Percentiles rank a stretch among this genome's conserved stretches.
Conservation (phyloP, 2,888 invertebrate genomes). For the Heteromurus nitidus region DNA sequence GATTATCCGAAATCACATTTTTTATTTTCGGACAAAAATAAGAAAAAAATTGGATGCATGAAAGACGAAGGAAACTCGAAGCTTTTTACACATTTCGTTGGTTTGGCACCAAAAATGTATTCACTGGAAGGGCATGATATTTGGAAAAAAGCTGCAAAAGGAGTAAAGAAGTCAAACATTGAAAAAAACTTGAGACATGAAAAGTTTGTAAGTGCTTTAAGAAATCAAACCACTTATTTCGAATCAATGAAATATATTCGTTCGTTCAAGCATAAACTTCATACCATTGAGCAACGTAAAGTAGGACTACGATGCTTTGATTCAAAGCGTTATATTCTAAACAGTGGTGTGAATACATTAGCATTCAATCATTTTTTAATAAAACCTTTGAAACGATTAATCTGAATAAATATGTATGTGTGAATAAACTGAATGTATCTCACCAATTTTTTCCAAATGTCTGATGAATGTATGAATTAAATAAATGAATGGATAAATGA, state of each 20-base stretch:
- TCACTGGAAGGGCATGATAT: background rate
- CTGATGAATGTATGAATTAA: too few species aligned
- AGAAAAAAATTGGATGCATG: constrained; percentile 71
- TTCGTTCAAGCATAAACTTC: constrained; percentile 47
- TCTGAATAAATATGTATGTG: background rate
- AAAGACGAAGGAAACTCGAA: constrained; percentile 72
- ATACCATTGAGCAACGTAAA: constrained; percentile 36
- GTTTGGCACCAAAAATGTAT: constrained; percentile 1
- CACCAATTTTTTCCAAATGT: too few species aligned
- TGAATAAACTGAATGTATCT: too few species aligned
- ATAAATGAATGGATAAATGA: too few species aligned
- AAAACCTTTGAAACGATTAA: background rate
- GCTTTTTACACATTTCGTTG: background rate
- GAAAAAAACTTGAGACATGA: constrained; percentile 14
- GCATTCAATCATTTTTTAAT: constrained; percentile 13
- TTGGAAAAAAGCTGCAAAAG: constrained; percentile 60
- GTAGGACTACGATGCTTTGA: constrained; percentile 50
- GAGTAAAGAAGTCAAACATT: constrained; percentile 38
- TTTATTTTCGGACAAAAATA: constrained; percentile 57
- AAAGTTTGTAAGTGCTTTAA: constrained; percentile 21
- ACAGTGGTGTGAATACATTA: constrained; percentile 55
- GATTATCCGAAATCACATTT: constrained; percentile 54
- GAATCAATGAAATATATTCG: constrained; percentile 30
- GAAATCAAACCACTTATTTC: constrained; percentile 10
- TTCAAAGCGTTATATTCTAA: constrained; percentile 50